Percentiles rank a stretch among this genome's conserved stretches.
Conservation (phyloP, 2,797 vertebrate genomes). For the Nyctibius grandis region DNA sequence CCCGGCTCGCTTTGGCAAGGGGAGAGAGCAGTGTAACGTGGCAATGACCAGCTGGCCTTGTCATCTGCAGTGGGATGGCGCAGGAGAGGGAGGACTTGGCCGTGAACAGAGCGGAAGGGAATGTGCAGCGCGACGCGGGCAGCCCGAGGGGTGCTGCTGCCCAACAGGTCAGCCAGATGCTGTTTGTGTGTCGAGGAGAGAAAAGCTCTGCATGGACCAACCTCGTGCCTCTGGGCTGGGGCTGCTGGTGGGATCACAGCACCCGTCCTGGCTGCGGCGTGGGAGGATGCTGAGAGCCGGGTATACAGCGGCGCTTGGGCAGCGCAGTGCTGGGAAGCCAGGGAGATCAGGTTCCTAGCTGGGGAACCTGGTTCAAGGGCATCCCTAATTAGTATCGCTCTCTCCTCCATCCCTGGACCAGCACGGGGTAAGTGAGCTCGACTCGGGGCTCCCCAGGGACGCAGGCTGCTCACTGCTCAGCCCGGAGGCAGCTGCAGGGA, state of each 20-base stretch:
- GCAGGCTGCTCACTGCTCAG: background rate
- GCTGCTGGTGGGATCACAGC: accelerated
- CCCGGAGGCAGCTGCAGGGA: background rate
- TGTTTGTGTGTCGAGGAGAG: background rate
- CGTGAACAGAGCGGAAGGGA: background rate
- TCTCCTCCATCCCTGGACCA: background rate
- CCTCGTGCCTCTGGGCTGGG: accelerated
- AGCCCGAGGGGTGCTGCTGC: background rate
- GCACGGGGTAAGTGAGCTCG: background rate
- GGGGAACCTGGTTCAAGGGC: background rate
- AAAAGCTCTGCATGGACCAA: background rate
- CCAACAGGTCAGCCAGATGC: conserved; percentile 5
- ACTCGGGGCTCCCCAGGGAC: background rate
- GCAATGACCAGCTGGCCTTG: conserved; percentile 3
- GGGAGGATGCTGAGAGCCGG: background rate
- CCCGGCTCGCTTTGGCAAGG: background rate
- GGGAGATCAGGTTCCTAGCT: background rate
- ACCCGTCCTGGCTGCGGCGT: background rate
- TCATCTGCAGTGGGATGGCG: background rate
- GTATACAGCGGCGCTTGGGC: accelerated
- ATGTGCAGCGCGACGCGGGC: background rate
- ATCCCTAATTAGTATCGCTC: background rate
- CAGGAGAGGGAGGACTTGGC: background rate
- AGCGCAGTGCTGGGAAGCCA: background rate
- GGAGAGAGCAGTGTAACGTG: background rate